phyloP scores from a whole-genome alignment of 2,113 vertebrate genomes.

The Pseudorectes ferrugineus region DNA sequence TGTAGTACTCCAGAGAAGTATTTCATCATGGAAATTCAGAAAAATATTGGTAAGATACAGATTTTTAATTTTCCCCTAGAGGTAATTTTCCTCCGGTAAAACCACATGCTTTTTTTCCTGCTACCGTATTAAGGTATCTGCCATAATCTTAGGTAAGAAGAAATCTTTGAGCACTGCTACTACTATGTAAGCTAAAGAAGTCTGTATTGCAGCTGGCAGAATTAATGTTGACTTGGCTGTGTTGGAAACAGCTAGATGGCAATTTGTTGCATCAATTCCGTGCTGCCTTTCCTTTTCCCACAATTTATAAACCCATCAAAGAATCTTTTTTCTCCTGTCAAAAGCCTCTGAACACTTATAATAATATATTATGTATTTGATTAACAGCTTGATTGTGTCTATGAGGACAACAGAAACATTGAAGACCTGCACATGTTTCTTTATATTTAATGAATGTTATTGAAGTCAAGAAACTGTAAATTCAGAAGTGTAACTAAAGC shows the following conservation, averaged over 20 bases:
- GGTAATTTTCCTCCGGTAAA: not conserved
- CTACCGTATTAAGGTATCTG: not conserved
- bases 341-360: not conserved
- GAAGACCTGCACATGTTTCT: not conserved
- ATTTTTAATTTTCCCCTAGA: not conserved
- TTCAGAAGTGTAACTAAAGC: not conserved
- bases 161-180: not conserved
- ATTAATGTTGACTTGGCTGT: not conserved
- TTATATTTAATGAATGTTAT: not conserved
- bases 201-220: not conserved
- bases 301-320: not conserved
- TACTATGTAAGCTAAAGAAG: not conserved
- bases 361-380: not conserved
- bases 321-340: not conserved
- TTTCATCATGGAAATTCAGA: constrained; percentile 69
- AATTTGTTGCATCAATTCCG: not conserved
- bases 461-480: not conserved
- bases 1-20: constrained; percentile 66
- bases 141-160: not conserved
- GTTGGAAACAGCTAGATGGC: not conserved
- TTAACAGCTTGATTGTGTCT: not conserved
- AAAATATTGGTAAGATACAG: constrained; percentile 72
- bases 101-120: not conserved
- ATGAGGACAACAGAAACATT: not conserved
- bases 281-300: not conserved